Evolutionary conservation across 2,113 vertebrate species (phyloP).

Genomic region (Myxocyprinus asiaticus): DNA sequence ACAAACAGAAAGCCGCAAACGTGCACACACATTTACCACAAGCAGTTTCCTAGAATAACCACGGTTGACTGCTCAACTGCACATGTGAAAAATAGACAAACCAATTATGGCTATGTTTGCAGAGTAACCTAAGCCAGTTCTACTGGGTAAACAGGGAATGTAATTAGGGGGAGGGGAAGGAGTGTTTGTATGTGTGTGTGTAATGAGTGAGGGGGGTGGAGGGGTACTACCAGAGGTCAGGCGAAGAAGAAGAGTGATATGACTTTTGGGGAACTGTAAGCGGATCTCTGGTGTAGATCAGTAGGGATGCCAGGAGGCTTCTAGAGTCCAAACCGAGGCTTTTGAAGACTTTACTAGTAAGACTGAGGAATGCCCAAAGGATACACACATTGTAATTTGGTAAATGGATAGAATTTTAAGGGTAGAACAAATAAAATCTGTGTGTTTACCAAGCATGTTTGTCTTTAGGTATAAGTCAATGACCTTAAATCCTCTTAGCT

Average conservation of each 20-base stretch:
- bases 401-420: too few relatives aligned
- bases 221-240: slow-evolving; percentile 3
- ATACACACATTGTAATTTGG: too few relatives aligned
- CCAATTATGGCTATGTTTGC: slow-evolving; percentile 72
- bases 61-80: slow-evolving; percentile 72
- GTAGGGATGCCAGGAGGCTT: neutral
- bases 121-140: slow-evolving; percentile 72
- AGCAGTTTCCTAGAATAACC: slow-evolving; percentile 67
- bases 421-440: too few relatives aligned
- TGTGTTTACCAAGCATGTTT: too few relatives aligned
- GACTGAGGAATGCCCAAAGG: neutral
- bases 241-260: too few relatives aligned
- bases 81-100: slow-evolving; percentile 77
- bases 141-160: slow-evolving; percentile 71
- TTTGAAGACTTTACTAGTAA: neutral
- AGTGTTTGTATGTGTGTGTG: slow-evolving; percentile 24
- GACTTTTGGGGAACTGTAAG: neutral
- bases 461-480: too few relatives aligned
- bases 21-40: slow-evolving; percentile 64
- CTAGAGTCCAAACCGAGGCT: too few relatives aligned
- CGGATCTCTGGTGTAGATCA: neutral
- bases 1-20: slow-evolving; percentile 59
- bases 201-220: too few relatives aligned
- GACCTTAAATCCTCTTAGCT: neutral
- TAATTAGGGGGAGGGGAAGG: slow-evolving; percentile 59